Evolutionary conservation across 2,888 invertebrate species (phyloP).

Genomic region (Clostera curtula): DNA sequence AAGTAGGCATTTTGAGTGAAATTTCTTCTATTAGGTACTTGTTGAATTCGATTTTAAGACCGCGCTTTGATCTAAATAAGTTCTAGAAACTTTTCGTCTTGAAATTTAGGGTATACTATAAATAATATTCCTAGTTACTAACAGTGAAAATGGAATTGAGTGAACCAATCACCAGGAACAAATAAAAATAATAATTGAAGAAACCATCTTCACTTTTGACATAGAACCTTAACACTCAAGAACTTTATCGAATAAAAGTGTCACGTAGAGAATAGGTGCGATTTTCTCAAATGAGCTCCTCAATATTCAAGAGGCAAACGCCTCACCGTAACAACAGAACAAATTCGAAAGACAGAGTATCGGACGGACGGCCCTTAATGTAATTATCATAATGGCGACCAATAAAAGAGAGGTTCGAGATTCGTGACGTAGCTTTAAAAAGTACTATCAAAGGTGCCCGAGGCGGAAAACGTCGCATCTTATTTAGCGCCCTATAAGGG

Average conservation of each 20-base stretch:
- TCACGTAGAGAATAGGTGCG: conserved; percentile 69
- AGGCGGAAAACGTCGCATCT: conserved; percentile 72
- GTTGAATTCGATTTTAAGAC: too few species aligned
- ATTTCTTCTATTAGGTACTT: too few species aligned
- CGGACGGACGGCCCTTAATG: conserved; percentile 65
- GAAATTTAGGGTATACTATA: too few species aligned
- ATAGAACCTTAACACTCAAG: conserved; percentile 30
- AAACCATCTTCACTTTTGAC: too few species aligned
- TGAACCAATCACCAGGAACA: too few species aligned
- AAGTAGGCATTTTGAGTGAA: too few species aligned
- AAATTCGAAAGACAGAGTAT: conserved; percentile 71
- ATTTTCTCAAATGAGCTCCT: conserved; percentile 68
- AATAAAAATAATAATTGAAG: too few species aligned
- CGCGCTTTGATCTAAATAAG: too few species aligned
- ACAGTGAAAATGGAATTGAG: too few species aligned
- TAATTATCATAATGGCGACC: conserved; percentile 73
- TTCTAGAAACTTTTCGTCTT: too few species aligned
- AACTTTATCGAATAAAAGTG: conserved; percentile 47
- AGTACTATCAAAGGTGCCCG: conserved; percentile 69
- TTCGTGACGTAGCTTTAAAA: conserved; percentile 70
- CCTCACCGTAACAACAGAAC: conserved; percentile 67
- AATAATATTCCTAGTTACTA: too few species aligned
- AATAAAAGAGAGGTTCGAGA: conserved; percentile 70
- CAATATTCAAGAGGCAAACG: conserved; percentile 67
- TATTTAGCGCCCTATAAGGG: conserved; percentile 63